Base-by-base conservation (phyloP, 1,140 invertebrate species). In the Microvelia longipes region DNA sequence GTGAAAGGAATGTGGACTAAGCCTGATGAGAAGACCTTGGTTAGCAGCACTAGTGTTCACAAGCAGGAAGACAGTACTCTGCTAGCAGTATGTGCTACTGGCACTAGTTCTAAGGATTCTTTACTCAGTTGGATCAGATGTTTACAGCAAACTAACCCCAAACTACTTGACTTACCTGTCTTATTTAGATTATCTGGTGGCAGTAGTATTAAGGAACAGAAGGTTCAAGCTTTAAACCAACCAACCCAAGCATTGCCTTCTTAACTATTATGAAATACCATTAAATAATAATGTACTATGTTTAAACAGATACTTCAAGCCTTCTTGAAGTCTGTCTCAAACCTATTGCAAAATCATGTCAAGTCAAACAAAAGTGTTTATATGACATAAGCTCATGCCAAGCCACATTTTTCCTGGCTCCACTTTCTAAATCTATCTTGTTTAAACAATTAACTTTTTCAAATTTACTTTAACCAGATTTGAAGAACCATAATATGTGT, bases 11-110 rank as follows among this genome's bases (percentile, higher is more conserved):
- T 50, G 19, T 50, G 35, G 35, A 50, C 5, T 50, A 5, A 50
- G 5, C 35, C 35, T 19, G 35, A 50, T 50, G 35, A 50, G 19
- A 50, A 11, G 35, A 50, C 5, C 5, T 50, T 64, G 24, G 25
- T 13, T 13, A 15, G 71, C 14, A 71, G 77, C 29, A 84, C 84
- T 15, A 85, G 86, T 14, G 85, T 96, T 2, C 96, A 98, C 78
- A 91, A 98, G 79, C 94, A 98, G 81, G 85, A 92, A 30, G 94
- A 98, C 80, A 92, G 92, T n/a, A 91, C 88, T 0, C 90, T 97
- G 74, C 85, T 94, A 73, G 88, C 88, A 5, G 81, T 95, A 70
- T 93, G 90, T 80, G 90, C 91, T 24, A 94, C 93, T 70, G 93
- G 94, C 70, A 90, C 90, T n/a, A 93, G 90, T 13, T 88, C 87